Evolutionary conservation across 1,140 invertebrate genomes (phyloP), one percentile per base, ranked within the genome.

Genomic region (Fopius arisanus): DNA sequence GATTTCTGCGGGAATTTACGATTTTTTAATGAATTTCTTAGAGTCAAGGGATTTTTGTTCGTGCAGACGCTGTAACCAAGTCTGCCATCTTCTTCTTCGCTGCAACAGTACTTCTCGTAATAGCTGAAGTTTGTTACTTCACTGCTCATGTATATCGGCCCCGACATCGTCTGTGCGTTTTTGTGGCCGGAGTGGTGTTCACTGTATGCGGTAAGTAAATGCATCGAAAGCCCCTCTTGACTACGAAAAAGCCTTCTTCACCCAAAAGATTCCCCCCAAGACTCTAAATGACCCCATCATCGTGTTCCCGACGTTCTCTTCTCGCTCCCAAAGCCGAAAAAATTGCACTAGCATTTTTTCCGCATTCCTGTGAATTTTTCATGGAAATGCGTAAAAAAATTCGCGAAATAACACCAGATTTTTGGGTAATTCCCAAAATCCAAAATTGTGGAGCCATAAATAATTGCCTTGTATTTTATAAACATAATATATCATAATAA

Each of bases 41-140:
- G n/a, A n/a, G n/a, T n/a, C n/a, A n/a, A n/a, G n/a, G n/a, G n/a
- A n/a, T n/a, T n/a, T n/a, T n/a, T n/a, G n/a, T n/a, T n/a, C n/a
- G n/a, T n/a, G n/a, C 78, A 94, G 92, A 93, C 86, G 91, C 92
- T 7, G 92, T 93, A 16, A 93, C 91, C 21, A 91, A 91, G 79
- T 92, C 92, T 3, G 91, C 91, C 9, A 89, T 91, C 70, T 92
- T 93, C 82, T 89, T 93, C 81, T 87, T 92, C 73, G 82, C 90
- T 14, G 91, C 92, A 2, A 89, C 92, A 23, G 79, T 90, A 41
- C 84, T 93, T 19, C 83, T 93, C 70, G 86, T 92, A 73, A 87
- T 90, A 73, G 93, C 91, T 40, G 90, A 92, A 79, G 86, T 93
- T 68, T 91, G 90, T 68, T 90, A 92, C 77, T 87, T 92, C 31